phyloP scores from a whole-genome alignment of 2,888 invertebrate genomes.

The Troglohyphantes excavatus region DNA sequence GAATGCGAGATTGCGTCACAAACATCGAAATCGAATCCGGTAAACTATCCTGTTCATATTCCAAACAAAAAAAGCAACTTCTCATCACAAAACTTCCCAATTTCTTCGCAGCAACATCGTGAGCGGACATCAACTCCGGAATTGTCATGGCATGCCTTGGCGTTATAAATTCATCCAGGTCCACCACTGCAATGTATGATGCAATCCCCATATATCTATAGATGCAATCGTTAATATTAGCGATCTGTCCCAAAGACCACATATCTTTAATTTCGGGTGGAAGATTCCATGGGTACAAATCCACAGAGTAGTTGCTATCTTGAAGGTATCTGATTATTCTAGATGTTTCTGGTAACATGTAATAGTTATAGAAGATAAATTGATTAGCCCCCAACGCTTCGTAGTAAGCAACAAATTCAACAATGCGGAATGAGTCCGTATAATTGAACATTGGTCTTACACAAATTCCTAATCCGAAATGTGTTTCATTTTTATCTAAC shows the following conservation, averaged over 20 bases:
- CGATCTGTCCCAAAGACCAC: conserved; percentile 74
- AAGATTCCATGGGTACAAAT: conserved; percentile 67
- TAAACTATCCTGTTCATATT: conserved; percentile 44
- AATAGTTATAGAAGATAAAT: conserved; percentile 69
- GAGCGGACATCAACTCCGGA: conserved; percentile 15
- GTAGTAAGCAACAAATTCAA: conserved; percentile 81
- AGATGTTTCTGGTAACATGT: neutral
- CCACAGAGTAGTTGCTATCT: conserved; percentile 31
- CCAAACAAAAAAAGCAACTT: conserved; percentile 59
- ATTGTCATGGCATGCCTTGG: conserved; percentile 55
- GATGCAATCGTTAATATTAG: conserved; percentile 75
- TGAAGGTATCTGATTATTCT: conserved; percentile 6
- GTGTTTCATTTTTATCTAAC: neutral
- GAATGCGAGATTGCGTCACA: conserved; percentile 52
- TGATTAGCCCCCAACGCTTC: conserved; percentile 72
- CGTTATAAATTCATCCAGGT: conserved; percentile 73
- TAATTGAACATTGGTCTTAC: conserved; percentile 81
- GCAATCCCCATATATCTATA: conserved; percentile 40
- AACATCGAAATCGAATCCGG: conserved; percentile 28
- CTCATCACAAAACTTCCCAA: conserved; percentile 52
- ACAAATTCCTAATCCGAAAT: conserved; percentile 79
- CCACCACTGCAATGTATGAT: conserved; percentile 60
- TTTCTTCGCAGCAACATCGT: neutral
- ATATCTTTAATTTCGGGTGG: conserved; percentile 30
- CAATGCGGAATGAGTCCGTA: conserved; percentile 79